Base-by-base conservation (phyloP, 2,113 vertebrate species). In the Eubucco bourcierii region DNA sequence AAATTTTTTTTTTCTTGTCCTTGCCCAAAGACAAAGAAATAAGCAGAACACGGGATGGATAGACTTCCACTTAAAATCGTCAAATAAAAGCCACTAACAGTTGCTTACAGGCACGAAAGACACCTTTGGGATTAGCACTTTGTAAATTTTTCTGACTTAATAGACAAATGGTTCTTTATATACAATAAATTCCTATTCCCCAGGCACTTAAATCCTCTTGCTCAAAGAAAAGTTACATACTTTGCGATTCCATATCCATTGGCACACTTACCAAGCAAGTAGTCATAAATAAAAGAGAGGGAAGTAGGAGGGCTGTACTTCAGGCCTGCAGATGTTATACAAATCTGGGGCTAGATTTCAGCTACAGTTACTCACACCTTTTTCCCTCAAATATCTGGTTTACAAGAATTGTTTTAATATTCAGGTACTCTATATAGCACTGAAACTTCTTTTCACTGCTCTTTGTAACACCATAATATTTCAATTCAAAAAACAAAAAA, bases 11-110 rank as follows among this genome's bases (percentile, higher is more conserved):
- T 64, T n/a, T 53, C 28, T 56, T 75, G 39, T 68, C 88, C 63
- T 90, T 91, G 29, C 13, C 46, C n/a, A 90, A 95, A 90, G 86
- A 81, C 71, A 90, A 81, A 75, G 44, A 75, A 91, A 95, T 79
- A 72, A 88, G 61, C 31, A 79, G 7, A 87, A 13, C 18, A 41
- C 28, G 65, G 50, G 55, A 87, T 37, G 27, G 59, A 50, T 10
- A 88, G 47, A 66, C 39, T 93, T 87, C 47, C 58, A 75, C 61
- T 87, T 92, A 72, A 12, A 90, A 15, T 15, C 44, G 61, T 33
- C 55, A 81, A 74, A 84, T 75, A 95, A 78, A 78, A 76, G n/a
- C 4, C 55, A 81, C 85, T 58, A 86, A 86, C 13, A 50, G 53
- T 87, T 66, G 44, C 73, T 84, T 80, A 44, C 29, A 72, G 39